A percentile compares a stretch with the other conserved stretches of the same genome.
These are phyloP conservation scores for Eleginops maclovinus DNA, from an alignment of 2,113 vertebrate genomes.

Conservation along the genomic window DNA sequence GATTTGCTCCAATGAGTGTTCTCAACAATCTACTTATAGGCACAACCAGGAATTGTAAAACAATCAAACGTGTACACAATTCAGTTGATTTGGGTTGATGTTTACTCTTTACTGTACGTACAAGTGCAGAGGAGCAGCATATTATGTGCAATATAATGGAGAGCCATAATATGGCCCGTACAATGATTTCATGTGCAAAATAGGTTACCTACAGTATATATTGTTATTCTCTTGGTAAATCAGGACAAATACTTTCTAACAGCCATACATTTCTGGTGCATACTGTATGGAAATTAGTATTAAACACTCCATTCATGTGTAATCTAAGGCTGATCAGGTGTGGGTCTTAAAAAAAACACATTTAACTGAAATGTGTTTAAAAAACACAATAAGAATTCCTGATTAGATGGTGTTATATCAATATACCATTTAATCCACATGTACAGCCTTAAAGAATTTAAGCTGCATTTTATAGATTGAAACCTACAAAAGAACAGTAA, in stretches of 20 bases:
- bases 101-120: slow-evolving; percentile 9
- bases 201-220: not conserved
- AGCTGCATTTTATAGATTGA: slow-evolving; percentile 18
- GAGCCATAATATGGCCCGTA: not conserved
- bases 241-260: not conserved
- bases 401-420: not conserved
- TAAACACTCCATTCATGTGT: not conserved
- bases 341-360: not conserved
- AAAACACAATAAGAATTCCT: not conserved
- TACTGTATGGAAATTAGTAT: not conserved
- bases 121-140: not conserved
- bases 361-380: not conserved
- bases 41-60: slow-evolving; percentile 59
- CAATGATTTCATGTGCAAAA: not conserved
- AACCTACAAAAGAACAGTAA: not conserved
- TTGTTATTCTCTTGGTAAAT: not conserved
- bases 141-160: not conserved
- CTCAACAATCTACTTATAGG: slow-evolving; percentile 39
- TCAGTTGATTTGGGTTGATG: slow-evolving; percentile 5
- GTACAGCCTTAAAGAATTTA: not conserved
- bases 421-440: not conserved
- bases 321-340: not conserved
- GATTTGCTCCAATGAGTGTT: not conserved
- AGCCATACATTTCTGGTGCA: not conserved
- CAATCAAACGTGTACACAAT: not conserved